phyloP scores from a whole-genome alignment of 2,113 vertebrate species.

The Meriones unguiculatus region DNA sequence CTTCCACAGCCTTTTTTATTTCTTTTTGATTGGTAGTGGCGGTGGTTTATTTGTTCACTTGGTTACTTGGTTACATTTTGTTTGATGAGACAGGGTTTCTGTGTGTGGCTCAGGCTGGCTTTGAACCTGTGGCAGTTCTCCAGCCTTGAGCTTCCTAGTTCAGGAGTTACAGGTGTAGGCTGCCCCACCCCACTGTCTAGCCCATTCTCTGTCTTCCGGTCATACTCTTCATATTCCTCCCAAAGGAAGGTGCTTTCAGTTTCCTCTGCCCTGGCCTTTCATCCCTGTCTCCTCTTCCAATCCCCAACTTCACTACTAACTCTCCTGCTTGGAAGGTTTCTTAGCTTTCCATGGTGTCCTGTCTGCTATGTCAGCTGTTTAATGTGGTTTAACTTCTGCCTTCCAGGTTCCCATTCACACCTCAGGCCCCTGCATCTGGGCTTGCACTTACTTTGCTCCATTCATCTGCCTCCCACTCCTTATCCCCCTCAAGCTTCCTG shows the following conservation, averaged over 20 bases:
- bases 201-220: background rate
- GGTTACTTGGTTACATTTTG: background rate
- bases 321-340: background rate
- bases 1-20: background rate
- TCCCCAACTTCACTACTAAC: background rate
- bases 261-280: background rate
- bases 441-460: background rate
- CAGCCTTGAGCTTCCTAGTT: background rate
- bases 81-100: background rate
- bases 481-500: background rate
- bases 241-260: background rate
- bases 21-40: background rate
- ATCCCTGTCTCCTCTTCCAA: background rate
- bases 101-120: background rate
- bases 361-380: accelerated
- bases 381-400: background rate
- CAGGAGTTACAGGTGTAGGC: background rate
- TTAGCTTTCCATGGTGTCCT: background rate
- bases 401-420: background rate
- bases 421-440: background rate
- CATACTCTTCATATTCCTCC: background rate
- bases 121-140: background rate
- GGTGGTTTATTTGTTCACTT: background rate
- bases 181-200: accelerated
- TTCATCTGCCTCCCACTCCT: background rate